phyloP scores from a whole-genome alignment of 2,797 vertebrate genomes.

The Nyctibius grandis region DNA sequence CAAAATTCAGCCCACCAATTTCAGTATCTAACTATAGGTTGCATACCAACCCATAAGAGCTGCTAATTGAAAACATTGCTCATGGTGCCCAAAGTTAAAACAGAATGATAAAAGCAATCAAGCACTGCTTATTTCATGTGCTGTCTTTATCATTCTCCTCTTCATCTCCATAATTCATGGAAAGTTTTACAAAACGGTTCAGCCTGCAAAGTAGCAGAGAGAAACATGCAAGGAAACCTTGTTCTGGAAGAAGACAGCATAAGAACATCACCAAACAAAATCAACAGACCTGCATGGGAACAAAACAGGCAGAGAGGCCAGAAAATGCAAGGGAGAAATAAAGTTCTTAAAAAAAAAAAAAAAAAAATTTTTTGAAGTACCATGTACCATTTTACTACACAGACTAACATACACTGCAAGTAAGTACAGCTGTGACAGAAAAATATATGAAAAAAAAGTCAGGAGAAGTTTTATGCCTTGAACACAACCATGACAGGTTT shows the following conservation, averaged over 20 bases:
- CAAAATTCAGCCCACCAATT: background rate
- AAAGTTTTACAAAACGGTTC: background rate
- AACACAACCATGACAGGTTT: background rate
- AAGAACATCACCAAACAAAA: background rate
- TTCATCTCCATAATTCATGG: background rate
- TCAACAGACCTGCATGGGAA: background rate
- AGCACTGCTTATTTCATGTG: background rate
- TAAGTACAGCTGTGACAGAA: background rate
- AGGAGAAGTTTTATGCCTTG: background rate
- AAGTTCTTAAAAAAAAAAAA: background rate
- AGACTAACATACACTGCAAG: background rate
- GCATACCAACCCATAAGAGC: background rate
- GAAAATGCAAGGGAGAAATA: background rate
- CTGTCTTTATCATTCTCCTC: background rate
- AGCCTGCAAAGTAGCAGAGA: background rate
- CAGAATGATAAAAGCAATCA: background rate
- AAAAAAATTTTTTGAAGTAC: background rate
- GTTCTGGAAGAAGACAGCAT: background rate
- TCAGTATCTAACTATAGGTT: background rate
- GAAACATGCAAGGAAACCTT: background rate
- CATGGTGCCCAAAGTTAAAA: background rate
- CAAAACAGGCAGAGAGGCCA: background rate
- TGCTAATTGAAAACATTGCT: background rate
- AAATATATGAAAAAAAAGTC: background rate
- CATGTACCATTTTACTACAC: background rate